Evolutionary conservation across 1,140 invertebrate species (phyloP).

Genomic region (Dufourea novaeangliae): DNA sequence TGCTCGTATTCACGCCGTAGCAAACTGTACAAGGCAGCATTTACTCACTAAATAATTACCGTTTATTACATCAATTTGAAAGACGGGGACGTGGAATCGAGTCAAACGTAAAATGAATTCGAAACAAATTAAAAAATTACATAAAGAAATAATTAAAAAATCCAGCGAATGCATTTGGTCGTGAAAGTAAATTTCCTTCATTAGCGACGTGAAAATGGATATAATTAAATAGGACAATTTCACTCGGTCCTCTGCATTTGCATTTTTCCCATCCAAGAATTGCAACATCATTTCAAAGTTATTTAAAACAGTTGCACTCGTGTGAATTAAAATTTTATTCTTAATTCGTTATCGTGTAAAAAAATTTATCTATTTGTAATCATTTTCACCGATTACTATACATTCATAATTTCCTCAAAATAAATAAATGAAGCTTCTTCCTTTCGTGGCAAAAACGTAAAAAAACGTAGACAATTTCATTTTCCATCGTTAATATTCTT

Average conservation of each 20-base stretch:
- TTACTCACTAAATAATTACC: conserved; percentile 29
- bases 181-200: neutral
- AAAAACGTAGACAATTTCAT: no score
- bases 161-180: neutral
- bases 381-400: no score
- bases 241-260: neutral
- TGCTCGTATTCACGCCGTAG: neutral
- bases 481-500: no score
- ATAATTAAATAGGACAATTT: neutral
- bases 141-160: neutral
- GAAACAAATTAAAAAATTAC: neutral
- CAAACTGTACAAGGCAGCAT: conserved; percentile 6
- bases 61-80: conserved; percentile 25
- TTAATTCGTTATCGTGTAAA: no score
- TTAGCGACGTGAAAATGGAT: neutral
- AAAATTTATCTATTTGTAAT: no score
- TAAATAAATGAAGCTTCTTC: no score
- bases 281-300: neutral
- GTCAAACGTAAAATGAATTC: neutral
- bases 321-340: no score
- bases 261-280: neutral
- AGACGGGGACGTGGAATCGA: neutral
- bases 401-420: no score
- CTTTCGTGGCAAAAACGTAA: no score
- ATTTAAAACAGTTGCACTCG: no score